phyloP scores from a whole-genome alignment of 1,140 invertebrate species.

The Musca domestica region DNA sequence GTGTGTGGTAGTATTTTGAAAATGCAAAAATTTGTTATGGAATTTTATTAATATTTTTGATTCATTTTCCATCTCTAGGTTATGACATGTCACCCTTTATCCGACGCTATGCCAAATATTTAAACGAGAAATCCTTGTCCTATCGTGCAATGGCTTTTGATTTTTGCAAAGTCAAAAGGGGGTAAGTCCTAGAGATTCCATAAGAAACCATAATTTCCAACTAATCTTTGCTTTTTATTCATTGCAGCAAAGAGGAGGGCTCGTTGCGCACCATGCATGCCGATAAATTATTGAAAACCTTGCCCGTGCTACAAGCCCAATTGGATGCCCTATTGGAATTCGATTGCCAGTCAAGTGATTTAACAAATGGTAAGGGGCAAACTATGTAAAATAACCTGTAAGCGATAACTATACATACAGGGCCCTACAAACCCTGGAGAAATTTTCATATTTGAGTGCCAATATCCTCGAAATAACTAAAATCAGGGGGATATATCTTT shows the following conservation, averaged over 20 bases:
- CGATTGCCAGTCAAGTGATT: constrained; percentile 94
- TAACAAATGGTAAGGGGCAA: constrained; percentile 84
- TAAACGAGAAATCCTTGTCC: constrained; percentile 97
- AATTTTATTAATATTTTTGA: background rate
- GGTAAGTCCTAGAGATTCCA: constrained; percentile 65
- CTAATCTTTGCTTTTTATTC: background rate
- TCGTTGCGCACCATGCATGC: constrained; percentile 94
- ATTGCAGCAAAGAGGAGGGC: constrained; percentile 83
- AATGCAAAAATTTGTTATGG: background rate
- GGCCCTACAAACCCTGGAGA: no score
- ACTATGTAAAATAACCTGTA: no score
- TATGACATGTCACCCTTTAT: constrained; percentile 99
- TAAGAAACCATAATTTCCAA: no score
- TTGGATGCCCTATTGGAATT: constrained; percentile 95
- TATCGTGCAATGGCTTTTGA: constrained; percentile 98
- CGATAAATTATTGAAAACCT: constrained; percentile 94
- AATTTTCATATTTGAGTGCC: no score
- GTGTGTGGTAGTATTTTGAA: background rate
- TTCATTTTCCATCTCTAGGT: constrained; percentile 62
- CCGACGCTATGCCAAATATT: constrained; percentile 95
- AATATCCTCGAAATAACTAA: no score
- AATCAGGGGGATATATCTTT: no score
- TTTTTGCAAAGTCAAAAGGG: constrained; percentile 99
- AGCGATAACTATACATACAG: no score
- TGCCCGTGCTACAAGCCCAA: constrained; percentile 93